These are phyloP conservation scores for Crotalus tigris DNA, from an alignment of 2,113 vertebrate genomes.

Conservation along the genomic window DNA sequence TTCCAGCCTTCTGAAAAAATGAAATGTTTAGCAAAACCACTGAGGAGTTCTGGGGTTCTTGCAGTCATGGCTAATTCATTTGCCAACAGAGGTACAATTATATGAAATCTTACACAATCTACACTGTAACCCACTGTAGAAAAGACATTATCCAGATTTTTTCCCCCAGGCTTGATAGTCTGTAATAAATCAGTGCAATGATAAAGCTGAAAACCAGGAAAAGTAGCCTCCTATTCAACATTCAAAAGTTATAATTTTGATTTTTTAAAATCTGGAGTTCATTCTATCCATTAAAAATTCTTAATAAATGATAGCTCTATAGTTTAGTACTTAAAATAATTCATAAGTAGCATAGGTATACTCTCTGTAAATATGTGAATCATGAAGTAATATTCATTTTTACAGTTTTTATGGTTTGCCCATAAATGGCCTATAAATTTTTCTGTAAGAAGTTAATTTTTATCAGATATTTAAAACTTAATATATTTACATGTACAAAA, in stretches of 20 bases:
- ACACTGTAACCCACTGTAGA: neutral
- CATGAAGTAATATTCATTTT: too few relatives aligned
- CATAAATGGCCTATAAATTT: too few relatives aligned
- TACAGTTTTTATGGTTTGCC: too few relatives aligned
- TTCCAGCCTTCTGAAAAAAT: neutral
- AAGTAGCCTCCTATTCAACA: neutral
- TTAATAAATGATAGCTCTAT: too few relatives aligned
- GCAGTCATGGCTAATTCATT: neutral
- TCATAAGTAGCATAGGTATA: too few relatives aligned
- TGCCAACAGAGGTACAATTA: neutral
- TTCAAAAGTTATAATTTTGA: neutral
- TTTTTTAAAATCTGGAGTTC: neutral
- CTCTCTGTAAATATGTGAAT: too few relatives aligned
- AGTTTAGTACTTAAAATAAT: too few relatives aligned
- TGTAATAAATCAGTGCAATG: neutral
- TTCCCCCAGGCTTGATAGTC: neutral
- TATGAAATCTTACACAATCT: neutral
- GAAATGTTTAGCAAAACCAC: neutral
- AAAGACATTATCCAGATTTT: neutral
- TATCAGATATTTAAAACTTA: too few relatives aligned
- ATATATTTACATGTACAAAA: too few relatives aligned
- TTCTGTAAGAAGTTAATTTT: too few relatives aligned
- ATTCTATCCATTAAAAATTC: too few relatives aligned
- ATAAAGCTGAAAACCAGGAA: neutral
- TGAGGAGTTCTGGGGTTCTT: neutral